Conservation (phyloP, 2,113 vertebrate species). For the Pao palembangensis region DNA sequence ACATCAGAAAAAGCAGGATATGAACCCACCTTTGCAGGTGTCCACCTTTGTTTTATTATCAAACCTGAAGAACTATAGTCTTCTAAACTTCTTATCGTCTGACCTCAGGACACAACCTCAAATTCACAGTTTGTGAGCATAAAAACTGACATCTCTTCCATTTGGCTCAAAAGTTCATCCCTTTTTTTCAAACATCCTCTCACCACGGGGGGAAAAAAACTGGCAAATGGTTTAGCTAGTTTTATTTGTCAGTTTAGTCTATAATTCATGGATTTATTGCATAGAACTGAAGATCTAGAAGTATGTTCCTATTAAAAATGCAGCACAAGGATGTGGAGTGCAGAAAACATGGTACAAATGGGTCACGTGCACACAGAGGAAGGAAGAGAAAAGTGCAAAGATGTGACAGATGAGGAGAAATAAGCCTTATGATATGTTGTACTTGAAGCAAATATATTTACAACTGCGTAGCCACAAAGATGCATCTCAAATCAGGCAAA, state of each 20-base stretch:
- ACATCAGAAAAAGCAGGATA: too few relatives aligned
- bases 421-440: background rate
- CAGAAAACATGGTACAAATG: constrained; percentile 38
- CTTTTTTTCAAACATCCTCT: too few relatives aligned
- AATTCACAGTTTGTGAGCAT: too few relatives aligned
- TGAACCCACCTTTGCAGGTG: too few relatives aligned
- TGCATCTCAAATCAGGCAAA: too few relatives aligned
- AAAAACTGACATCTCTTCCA: background rate
- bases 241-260: constrained; percentile 55
- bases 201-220: constrained; percentile 9
- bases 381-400: constrained; percentile 11
- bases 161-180: background rate
- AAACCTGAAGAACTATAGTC: too few relatives aligned
- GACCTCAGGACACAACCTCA: too few relatives aligned
- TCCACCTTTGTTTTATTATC: too few relatives aligned
- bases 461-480: too few relatives aligned
- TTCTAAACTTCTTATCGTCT: too few relatives aligned
- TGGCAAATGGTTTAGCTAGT: constrained; percentile 33
- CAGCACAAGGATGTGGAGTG: constrained; percentile 35
- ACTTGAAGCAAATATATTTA: too few relatives aligned
- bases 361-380: constrained; percentile 22
- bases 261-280: constrained; percentile 60
- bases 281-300: constrained; percentile 43
- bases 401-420: constrained; percentile 4
- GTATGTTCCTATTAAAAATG: constrained; percentile 60